Conservation (phyloP, 2,113 vertebrate genomes). For the Turdus rufiventris region DNA sequence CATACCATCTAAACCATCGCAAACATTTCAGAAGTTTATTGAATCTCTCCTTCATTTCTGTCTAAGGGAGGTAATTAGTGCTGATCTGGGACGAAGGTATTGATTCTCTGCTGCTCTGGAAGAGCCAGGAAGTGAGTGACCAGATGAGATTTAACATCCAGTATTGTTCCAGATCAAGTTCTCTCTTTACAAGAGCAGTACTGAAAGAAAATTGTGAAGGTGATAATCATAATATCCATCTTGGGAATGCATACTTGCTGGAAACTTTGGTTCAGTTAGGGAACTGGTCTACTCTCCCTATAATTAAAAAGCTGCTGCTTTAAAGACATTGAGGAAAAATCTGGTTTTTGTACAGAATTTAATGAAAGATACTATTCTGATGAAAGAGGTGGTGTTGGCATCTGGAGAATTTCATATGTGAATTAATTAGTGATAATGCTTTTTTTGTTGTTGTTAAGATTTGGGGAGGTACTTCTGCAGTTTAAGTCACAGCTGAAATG, state of each 20-base stretch:
- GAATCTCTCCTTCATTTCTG: neutral
- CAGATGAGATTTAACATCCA: neutral
- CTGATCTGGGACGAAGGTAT: neutral
- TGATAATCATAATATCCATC: neutral
- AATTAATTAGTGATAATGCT: neutral
- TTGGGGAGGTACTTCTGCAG: neutral
- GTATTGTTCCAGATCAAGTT: neutral
- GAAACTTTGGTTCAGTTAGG: neutral
- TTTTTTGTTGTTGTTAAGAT: neutral
- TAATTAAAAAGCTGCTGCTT: neutral
- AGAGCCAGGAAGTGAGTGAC: neutral
- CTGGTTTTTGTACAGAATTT: neutral
- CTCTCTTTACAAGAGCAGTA: neutral
- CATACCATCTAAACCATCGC: neutral
- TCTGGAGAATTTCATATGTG: neutral
- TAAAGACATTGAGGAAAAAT: neutral
- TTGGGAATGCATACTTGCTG: neutral
- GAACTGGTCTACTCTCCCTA: neutral
- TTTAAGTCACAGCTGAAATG: neutral
- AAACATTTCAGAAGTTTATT: rapidly evolving
- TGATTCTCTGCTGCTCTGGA: neutral
- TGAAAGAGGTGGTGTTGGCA: neutral
- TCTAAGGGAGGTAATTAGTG: neutral
- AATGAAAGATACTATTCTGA: neutral
- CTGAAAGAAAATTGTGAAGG: neutral